Evolutionary conservation across 2,888 invertebrate species (phyloP), one percentile per base, ranked within the genome.

Genomic region (Agrilus mali): DNA sequence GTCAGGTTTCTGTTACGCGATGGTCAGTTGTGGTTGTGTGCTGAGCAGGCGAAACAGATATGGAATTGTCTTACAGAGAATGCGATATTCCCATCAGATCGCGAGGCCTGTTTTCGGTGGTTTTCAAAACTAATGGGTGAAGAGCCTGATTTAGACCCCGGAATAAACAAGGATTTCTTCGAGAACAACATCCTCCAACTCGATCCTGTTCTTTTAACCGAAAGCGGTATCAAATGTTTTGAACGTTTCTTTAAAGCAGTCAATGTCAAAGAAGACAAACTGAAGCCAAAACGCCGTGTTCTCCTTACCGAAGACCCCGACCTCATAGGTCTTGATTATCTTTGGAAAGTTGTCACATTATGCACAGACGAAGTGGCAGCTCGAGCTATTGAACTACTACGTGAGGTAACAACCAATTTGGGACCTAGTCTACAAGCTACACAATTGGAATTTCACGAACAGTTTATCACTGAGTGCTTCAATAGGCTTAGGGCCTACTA

Each of bases 91-190:
- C 75, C 84, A 12, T 82, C 85, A 2, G 96, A 97, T 66, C 78
- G 95, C 33, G 96, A 97, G 66, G 90, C 94, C 31, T 95, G 96
- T 67, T 97, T 96, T 69, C 87, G 90, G 57, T 96, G 96, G 96
- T 96, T 95, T 70, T 90, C 94, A 33, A 95, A 95, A 69, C 69
- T 93, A 33, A 92, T 93, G 92, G 89, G 89, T 14, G 95, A 95
- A 55, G 95, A 96, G 61, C 94, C 95, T 1, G 96, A 96, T 66
- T 70, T 96, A 42, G 96, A 96, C 69, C 95, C 95, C 1, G 90
- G 92, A 54, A 92, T 95, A 44, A 93, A 92, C 60, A 80, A 86
- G 63, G 90, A 92, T 65, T 97, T 97, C 71, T 96, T 96, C 71
- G 89, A 93, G 67, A 84, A 86, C 58, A 94, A 95, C 62, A 85